phyloP scores from a whole-genome alignment of 1,140 invertebrate genomes.

The Drosophila quadrilineata region DNA sequence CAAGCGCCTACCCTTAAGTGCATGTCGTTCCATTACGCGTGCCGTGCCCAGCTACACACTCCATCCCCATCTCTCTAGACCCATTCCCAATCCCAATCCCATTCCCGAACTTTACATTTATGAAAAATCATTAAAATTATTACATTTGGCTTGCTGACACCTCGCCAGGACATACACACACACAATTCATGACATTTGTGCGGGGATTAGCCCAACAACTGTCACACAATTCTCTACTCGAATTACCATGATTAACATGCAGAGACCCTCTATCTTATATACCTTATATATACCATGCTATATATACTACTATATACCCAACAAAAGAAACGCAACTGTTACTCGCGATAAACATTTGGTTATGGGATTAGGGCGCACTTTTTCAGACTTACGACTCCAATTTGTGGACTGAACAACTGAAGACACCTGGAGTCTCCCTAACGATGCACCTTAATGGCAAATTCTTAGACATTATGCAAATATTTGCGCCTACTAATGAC shows the following conservation, averaged over 20 bases:
- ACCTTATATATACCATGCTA: no score
- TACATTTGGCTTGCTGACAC: constrained; percentile 77
- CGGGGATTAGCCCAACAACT: constrained; percentile 74
- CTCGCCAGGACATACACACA: constrained; percentile 30
- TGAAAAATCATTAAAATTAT: constrained; percentile 80
- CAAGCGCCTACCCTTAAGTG: constrained; percentile 62
- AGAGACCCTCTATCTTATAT: no score
- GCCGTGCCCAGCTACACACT: constrained; percentile 13
- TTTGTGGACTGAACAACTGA: constrained; percentile 6
- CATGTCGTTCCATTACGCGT: constrained; percentile 13
- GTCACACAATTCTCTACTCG: constrained; percentile 71
- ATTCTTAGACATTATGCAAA: constrained; percentile 66
- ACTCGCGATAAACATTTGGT: constrained; percentile 6
- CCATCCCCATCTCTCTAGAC: not conserved
- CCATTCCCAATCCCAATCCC: not conserved
- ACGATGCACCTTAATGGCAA: constrained; percentile 50
- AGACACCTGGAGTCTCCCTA: constrained; percentile 37
- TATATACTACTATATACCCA: no score
- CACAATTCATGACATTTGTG: constrained; percentile 74
- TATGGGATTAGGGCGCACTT: constrained; percentile 31
- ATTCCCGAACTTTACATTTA: constrained; percentile 55
- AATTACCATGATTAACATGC: constrained; percentile 73
- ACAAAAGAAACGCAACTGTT: not conserved
- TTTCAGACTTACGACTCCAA: constrained; percentile 47
- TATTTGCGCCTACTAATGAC: constrained; percentile 75